Evolutionary conservation across 2,113 vertebrate genomes (phyloP), one percentile per base, ranked within the genome.

Genomic region (Pterophyllum scalare): DNA sequence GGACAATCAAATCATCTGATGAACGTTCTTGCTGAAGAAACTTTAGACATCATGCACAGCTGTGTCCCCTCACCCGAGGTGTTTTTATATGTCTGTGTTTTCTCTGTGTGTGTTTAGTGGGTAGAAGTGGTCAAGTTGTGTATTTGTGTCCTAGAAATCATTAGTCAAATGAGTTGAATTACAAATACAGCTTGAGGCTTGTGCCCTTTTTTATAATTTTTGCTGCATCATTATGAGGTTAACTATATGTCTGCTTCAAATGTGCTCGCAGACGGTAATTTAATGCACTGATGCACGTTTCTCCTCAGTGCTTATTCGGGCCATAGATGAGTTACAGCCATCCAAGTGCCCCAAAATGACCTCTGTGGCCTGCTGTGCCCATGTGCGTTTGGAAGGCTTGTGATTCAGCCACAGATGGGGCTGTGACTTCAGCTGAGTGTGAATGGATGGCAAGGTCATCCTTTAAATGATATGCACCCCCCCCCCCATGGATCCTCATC

Each of bases 281-380:
- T 80, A 79, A 82, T 76, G 77, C 88, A 80, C 78, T 57, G 72
- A 70, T 84, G 84, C 80, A 31, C 76, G 31, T 26, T 79, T 81
- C 58, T 81, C 67, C 40, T 88, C 83, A 59, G 56, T 87, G 85
- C 82, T 56, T 83, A 83, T 93, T 81, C 87, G 65, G 86, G 77
- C 83, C 83, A 62, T 15, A 59, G 80, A 85, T 33, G 6, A 60
- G 40, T 64, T 14, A 59, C 72, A 28, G 79, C 79, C 52, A 49
- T 74, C 74, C 77, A 46, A 59, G 49, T 75, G 82, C 46, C 85
- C 65, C 86, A 75, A 67, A 28, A 86, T 85, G 90, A 81, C 78
- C 81, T 84, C 62, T 35, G 80, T 35, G 13, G 65, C 85, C 79
- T 79, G 83, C 78, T 79, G 79, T 67, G 57, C 49, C 46, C 57